Percentiles rank a stretch among this genome's conserved stretches.
Conservation (phyloP, 2,113 vertebrate species). For the Tragelaphus buxtoni region DNA sequence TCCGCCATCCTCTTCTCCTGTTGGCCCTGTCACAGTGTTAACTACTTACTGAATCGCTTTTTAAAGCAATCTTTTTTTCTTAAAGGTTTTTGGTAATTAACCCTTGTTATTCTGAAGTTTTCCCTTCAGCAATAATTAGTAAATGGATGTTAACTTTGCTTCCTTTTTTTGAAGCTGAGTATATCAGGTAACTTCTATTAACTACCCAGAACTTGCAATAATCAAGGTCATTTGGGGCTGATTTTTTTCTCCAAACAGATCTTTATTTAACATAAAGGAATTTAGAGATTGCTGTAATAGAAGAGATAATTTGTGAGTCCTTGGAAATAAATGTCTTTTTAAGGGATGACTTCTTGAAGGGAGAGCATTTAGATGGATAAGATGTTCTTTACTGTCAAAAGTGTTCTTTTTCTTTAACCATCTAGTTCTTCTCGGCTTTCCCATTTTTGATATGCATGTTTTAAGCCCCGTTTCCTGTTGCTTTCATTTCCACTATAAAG, state of each 20-base stretch:
- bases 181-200: not conserved
- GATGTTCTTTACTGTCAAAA: constrained; percentile 4
- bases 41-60: not conserved
- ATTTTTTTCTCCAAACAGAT: not conserved
- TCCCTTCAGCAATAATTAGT: not conserved
- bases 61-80: not conserved
- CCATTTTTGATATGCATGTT: not conserved
- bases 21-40: not conserved
- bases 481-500: not conserved
- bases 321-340: not conserved
- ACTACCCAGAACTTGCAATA: not conserved
- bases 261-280: not conserved
- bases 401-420: not conserved
- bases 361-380: not conserved
- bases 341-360: not conserved
- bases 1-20: not conserved
- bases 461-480: not conserved
- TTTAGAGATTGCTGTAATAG: not conserved
- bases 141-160: not conserved
- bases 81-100: not conserved
- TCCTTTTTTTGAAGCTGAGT: not conserved
- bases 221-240: not conserved
- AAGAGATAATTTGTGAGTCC: not conserved
- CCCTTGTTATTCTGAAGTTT: not conserved
- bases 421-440: not conserved